Base-by-base conservation (phyloP, 2,888 invertebrate species). In the Eristalinus aeneus region DNA sequence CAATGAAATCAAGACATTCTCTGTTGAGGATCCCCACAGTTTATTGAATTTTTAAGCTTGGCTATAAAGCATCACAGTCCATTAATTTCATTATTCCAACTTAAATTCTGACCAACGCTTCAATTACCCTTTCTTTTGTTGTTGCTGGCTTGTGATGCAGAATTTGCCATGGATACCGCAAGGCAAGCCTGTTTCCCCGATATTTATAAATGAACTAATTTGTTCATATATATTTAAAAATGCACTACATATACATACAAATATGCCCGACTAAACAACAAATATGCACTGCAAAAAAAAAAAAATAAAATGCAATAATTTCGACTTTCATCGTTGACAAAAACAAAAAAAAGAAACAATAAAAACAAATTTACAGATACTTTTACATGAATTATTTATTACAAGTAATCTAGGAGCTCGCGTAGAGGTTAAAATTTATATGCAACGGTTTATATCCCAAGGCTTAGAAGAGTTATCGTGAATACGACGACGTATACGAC, bases 401-500 rank as follows among this genome's bases (percentile, higher is more conserved):
- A 22, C 23, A 39, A 69, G 36, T 39, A 39, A 6, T n/a, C 27
- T 71, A 16, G 10, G 11, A 71, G 32, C 11, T 71, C 60, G 36
- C 1, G 11, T 10, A 5, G 10, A 5, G 32, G 20, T 1, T 53
- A 67, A 22, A 20, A 12, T 32, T 54, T 10, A 16, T 34, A 68
- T 34, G 22, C 11, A 68, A 68, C 46, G 32, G 56, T 79, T 20
- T 75, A 74, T 54, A 84, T 68, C 12, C 36, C 53, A 34, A 77
- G 61, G 31, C 54, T 54, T 9, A 81, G 9, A 77, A 27, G 69
- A 56, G 54, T 80, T 27, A 64, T 46, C 32, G 60, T 60, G 61
- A 85, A 81, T 22, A 81, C 60, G 10, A 27, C 16, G 20, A 34
- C 10, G 65, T 77, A 81, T 0, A 81, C 27, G 5, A 73, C 32